Evolutionary conservation across 1,140 invertebrate genomes (phyloP).

Genomic region (Heterodera schachtii): DNA sequence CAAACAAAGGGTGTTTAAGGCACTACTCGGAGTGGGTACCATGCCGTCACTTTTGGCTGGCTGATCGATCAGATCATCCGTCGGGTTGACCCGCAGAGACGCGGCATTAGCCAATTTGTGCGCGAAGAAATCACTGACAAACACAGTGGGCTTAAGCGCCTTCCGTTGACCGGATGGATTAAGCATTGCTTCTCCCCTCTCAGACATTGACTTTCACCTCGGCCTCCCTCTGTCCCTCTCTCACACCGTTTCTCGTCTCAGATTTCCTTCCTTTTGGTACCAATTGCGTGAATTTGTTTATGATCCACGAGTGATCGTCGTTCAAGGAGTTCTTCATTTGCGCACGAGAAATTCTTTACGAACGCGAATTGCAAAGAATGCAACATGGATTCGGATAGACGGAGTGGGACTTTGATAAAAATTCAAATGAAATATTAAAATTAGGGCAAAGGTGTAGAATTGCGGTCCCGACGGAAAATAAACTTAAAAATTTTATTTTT

Average conservation of each 20-base stretch:
- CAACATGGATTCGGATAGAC: constrained; percentile 56
- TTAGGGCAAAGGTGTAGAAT: too few relatives aligned
- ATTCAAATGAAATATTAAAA: background rate
- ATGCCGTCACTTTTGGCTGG: constrained; percentile 66
- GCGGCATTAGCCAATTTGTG: constrained; percentile 66
- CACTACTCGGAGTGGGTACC: constrained; percentile 63
- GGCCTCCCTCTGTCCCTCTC: constrained; percentile 47
- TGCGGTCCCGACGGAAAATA: too few relatives aligned
- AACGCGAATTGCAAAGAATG: constrained; percentile 43
- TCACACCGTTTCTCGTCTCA: constrained; percentile 53
- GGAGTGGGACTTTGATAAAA: constrained; percentile 25
- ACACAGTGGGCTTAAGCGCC: constrained; percentile 59
- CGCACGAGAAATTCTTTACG: constrained; percentile 37
- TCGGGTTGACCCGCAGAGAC: constrained; percentile 63
- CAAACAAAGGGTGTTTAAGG: constrained; percentile 25
- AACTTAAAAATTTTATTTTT: too few relatives aligned
- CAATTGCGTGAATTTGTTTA: constrained; percentile 51
- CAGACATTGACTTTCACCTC: constrained; percentile 59
- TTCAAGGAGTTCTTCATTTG: constrained; percentile 44
- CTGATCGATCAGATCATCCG: constrained; percentile 66
- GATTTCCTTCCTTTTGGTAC: constrained; percentile 43
- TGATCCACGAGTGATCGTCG: constrained; percentile 57
- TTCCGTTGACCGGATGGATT: too few relatives aligned
- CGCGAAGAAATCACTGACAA: constrained; percentile 67
- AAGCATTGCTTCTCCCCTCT: background rate